Conservation (phyloP, 2,113 vertebrate species). For the Campylomormyrus tamandua region DNA sequence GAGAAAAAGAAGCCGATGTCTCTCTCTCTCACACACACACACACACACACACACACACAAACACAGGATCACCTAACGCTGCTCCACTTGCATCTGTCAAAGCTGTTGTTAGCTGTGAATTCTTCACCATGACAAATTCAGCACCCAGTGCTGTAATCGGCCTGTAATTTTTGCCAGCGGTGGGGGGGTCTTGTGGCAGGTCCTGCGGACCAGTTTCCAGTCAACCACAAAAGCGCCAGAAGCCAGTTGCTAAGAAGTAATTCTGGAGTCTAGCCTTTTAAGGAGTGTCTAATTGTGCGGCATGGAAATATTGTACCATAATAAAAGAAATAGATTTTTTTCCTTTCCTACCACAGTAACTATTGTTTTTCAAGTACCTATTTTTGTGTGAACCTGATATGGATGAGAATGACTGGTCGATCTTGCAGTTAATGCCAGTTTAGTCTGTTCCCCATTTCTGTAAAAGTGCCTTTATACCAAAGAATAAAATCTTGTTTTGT, state of each 20-base stretch:
- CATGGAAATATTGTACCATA: not conserved
- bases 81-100: not conserved
- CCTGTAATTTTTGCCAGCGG: constrained; percentile 9
- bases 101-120: not conserved
- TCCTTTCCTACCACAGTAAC: not conserved
- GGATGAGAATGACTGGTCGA: not conserved
- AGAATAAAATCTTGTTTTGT: constrained; percentile 43
- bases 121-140: not conserved
- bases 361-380: not conserved
- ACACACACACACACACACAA: not conserved
- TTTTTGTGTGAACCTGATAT: not conserved
- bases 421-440: not conserved
- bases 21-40: not conserved
- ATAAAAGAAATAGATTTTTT: not conserved
- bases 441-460: not conserved
- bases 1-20: not conserved
- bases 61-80: not conserved
- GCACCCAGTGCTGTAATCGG: constrained; percentile 19
- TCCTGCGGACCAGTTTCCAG: constrained; percentile 1
- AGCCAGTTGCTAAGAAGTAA: not conserved
- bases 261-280: not conserved
- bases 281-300: not conserved
- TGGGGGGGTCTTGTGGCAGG: constrained; percentile 14
- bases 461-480: constrained; percentile 25
- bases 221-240: constrained; percentile 11